phyloP scores from a whole-genome alignment of 2,113 vertebrate species.

The Thunnus maccoyii region DNA sequence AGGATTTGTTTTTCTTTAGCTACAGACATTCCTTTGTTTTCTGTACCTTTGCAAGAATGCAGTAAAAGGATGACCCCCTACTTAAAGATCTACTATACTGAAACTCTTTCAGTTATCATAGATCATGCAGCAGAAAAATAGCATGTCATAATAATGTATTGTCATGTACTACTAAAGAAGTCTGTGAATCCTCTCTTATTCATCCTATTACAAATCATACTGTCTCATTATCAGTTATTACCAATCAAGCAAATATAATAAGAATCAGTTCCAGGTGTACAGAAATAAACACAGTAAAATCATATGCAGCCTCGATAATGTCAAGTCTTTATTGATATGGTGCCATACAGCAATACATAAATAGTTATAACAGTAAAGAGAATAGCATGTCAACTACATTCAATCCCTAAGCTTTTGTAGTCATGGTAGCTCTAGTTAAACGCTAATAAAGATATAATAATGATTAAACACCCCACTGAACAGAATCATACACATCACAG shows the following conservation, averaged over 20 bases:
- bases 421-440: conserved; percentile 64
- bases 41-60: neutral
- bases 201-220: neutral
- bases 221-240: too few relatives aligned
- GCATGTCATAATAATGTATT: neutral
- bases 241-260: too few relatives aligned
- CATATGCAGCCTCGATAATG: conserved; percentile 58
- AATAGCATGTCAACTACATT: conserved; percentile 83
- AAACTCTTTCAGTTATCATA: neutral
- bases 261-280: neutral
- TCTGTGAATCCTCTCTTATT: neutral
- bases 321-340: conserved; percentile 85
- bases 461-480: conserved; percentile 65
- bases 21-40: neutral
- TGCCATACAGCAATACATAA: conserved; percentile 80
- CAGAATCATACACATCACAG: conserved; percentile 74
- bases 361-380: conserved; percentile 69
- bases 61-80: neutral
- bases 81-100: too few relatives aligned
- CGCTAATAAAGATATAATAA: conserved; percentile 67
- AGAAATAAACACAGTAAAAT: conserved; percentile 38
- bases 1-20: neutral
- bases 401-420: conserved; percentile 73
- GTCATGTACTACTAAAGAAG: neutral
- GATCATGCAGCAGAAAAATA: neutral